These are phyloP conservation scores for Leptinotarsa texana DNA, from an alignment of 1,140 invertebrate genomes.

Conservation along the genomic window DNA sequence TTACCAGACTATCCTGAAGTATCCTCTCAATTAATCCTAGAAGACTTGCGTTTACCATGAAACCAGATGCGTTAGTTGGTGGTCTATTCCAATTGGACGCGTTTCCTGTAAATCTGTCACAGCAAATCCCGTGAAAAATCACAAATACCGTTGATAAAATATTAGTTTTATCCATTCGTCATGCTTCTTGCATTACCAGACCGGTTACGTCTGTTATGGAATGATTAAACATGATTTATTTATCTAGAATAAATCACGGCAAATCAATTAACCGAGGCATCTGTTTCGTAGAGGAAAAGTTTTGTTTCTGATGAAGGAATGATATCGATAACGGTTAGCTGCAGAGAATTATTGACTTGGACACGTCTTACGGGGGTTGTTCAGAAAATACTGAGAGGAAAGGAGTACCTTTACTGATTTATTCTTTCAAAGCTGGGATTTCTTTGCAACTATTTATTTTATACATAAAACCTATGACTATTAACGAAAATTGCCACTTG, in stretches of 20 bases:
- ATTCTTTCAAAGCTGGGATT: too few relatives aligned
- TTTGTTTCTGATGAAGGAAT: not conserved
- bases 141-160: not conserved
- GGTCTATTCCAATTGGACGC: not conserved
- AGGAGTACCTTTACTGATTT: too few relatives aligned
- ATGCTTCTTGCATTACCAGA: constrained; percentile 7
- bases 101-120: constrained; percentile 1
- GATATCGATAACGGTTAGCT: not conserved
- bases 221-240: constrained; percentile 18
- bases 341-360: not conserved
- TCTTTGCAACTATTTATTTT: too few relatives aligned
- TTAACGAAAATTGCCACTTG: too few relatives aligned
- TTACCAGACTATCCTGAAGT: too few relatives aligned
- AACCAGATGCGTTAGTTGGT: not conserved
- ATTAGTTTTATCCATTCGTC: constrained; percentile 17
- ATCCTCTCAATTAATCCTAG: not conserved
- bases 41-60: not conserved
- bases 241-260: not conserved
- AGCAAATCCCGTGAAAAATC: constrained; percentile 5
- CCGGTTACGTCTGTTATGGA: not conserved
- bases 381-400: not conserved
- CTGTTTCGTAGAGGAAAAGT: not conserved
- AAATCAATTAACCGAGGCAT: not conserved
- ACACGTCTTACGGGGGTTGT: not conserved
- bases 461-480: too few relatives aligned